Evolutionary conservation across 2,888 invertebrate species (phyloP).

Genomic region (Drosophila greeni): DNA sequence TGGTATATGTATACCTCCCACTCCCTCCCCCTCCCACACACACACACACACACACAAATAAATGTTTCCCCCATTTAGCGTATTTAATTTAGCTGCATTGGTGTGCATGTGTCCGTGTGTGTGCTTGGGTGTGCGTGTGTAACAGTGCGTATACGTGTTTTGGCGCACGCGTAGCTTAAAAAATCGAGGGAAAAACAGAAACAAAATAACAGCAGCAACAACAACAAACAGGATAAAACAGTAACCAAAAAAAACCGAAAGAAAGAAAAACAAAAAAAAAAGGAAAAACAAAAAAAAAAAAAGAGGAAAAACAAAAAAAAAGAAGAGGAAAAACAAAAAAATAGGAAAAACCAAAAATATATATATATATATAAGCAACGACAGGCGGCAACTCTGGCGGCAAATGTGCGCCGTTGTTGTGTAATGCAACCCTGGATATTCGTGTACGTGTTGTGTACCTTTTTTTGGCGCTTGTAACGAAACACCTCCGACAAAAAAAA

Average conservation of each 20-base stretch:
- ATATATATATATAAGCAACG: slow-evolving; percentile 15
- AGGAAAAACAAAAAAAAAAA: slow-evolving; percentile 17
- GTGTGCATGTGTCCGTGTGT: slow-evolving; percentile 27
- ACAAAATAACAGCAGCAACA: slow-evolving; percentile 23
- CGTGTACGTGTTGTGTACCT: slow-evolving; percentile 74
- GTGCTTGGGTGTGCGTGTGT: slow-evolving; percentile 24
- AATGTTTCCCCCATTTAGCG: slow-evolving; percentile 68
- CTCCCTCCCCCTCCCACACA: background rate
- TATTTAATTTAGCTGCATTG: slow-evolving; percentile 56
- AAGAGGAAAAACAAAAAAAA: slow-evolving; percentile 12
- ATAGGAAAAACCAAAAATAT: slow-evolving; percentile 20
- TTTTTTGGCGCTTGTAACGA: slow-evolving; percentile 73
- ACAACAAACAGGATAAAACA: slow-evolving; percentile 24
- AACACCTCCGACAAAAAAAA: slow-evolving; percentile 48
- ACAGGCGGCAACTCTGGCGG: slow-evolving; percentile 51
- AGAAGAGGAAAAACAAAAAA: too few relatives aligned
- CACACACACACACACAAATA: slow-evolving; percentile 32
- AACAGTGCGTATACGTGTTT: slow-evolving; percentile 45
- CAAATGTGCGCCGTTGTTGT: slow-evolving; percentile 74
- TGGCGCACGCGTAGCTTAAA: slow-evolving; percentile 68
- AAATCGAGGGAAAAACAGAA: slow-evolving; percentile 22
- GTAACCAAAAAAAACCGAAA: slow-evolving; percentile 8
- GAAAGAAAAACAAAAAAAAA: too few relatives aligned
- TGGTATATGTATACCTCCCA: slow-evolving; percentile 24
- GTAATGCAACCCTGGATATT: slow-evolving; percentile 78